Evolutionary conservation across 2,113 vertebrate genomes (phyloP).

Genomic region (Helogale parvula): DNA sequence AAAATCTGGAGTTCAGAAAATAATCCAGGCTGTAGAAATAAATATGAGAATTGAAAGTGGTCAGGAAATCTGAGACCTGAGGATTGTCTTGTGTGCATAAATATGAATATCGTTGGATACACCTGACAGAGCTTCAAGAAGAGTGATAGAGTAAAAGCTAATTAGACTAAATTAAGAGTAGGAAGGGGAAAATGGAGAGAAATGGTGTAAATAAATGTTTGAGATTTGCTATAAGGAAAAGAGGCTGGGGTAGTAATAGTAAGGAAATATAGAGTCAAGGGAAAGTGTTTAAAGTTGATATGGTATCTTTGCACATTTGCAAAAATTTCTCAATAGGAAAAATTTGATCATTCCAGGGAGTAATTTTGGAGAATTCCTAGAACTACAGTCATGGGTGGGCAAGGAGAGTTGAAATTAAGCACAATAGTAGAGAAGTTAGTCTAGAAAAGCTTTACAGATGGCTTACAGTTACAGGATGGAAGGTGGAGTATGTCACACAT

Average conservation of each 20-base stretch:
- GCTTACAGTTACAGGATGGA: neutral
- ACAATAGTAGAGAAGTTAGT: neutral
- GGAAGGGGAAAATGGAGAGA: neutral
- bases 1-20: neutral
- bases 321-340: neutral
- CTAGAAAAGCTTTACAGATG: neutral
- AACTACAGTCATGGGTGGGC: neutral
- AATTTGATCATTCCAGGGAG: neutral
- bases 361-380: neutral
- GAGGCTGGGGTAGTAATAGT: neutral
- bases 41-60: neutral
- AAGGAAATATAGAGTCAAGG: neutral
- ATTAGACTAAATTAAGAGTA: neutral
- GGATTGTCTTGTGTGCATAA: neutral
- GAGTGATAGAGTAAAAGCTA: neutral
- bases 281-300: neutral
- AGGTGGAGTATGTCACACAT: neutral
- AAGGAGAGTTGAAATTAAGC: neutral
- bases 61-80: neutral
- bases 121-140: neutral
- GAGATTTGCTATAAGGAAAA: neutral
- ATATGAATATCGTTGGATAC: neutral
- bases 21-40: neutral
- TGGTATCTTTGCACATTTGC: neutral
- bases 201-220: neutral